Evolutionary conservation across 2,888 invertebrate genomes (phyloP).

Genomic region (Chalcosyrphus nemorum): DNA sequence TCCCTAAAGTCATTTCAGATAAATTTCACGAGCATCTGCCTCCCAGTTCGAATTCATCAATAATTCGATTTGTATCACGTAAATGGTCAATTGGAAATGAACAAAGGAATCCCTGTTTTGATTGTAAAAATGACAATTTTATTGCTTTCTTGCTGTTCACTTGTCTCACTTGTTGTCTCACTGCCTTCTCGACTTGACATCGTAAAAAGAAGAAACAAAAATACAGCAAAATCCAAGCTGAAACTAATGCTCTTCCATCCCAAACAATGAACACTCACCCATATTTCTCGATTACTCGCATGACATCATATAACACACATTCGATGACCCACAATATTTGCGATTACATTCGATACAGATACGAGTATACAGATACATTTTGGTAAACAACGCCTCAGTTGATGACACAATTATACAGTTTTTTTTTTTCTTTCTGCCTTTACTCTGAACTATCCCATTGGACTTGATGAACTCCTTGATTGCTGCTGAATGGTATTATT

Average conservation of each 20-base stretch:
- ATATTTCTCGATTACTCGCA: background rate
- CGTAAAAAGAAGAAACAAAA: background rate
- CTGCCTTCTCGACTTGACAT: background rate
- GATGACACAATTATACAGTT: constrained; percentile 34
- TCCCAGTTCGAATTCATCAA: background rate
- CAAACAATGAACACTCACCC: background rate
- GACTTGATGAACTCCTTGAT: constrained; percentile 19
- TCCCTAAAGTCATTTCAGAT: too few species aligned
- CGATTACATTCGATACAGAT: background rate
- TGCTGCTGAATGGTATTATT: background rate
- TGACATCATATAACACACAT: constrained; percentile 6
- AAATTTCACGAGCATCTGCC: background rate
- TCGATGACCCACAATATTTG: constrained; percentile 17
- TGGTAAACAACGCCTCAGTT: constrained; percentile 1
- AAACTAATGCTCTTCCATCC: background rate
- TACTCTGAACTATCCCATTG: background rate
- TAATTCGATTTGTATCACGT: background rate
- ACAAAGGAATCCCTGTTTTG: background rate
- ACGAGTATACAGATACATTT: background rate
- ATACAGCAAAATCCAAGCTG: too few species aligned
- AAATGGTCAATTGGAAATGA: background rate
- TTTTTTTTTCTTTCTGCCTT: too few species aligned
- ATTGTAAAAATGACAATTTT: too few species aligned
- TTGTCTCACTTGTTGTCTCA: too few species aligned
- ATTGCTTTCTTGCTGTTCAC: too few species aligned